Evolutionary conservation across 2,888 invertebrate genomes (phyloP).

Genomic region (Polydrusus tereticollis): DNA sequence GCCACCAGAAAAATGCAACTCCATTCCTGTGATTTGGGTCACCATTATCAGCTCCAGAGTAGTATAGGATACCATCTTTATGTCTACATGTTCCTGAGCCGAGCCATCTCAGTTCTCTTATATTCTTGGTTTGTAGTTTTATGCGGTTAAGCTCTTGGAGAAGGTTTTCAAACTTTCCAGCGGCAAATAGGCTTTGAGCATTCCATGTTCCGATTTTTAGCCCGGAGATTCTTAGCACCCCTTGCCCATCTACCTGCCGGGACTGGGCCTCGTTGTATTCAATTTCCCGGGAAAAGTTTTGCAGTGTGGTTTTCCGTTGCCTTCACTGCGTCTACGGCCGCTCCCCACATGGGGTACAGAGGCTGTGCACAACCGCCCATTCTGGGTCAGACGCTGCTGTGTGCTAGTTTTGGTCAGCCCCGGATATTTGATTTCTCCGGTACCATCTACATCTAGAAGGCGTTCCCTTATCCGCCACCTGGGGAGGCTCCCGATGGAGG

Average conservation of each 20-base stretch:
- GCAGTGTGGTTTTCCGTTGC: too few relatives aligned
- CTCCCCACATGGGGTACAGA: too few relatives aligned
- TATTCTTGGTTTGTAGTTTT: background rate
- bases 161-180: conserved; percentile 4
- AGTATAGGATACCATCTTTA: background rate
- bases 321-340: too few relatives aligned
- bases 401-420: too few relatives aligned
- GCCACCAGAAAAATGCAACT: background rate
- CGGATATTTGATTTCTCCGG: too few relatives aligned
- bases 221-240: background rate
- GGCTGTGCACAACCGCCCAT: too few relatives aligned
- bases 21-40: background rate
- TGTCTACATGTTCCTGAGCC: conserved; percentile 21
- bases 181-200: conserved; percentile 36
- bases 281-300: too few relatives aligned
- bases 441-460: too few relatives aligned
- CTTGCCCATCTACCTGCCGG: background rate
- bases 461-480: too few relatives aligned
- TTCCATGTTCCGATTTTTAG: conserved; percentile 38
- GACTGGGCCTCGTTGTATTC: too few relatives aligned
- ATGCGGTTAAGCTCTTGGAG: conserved; percentile 29
- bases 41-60: background rate
- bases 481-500: too few relatives aligned
- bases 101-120: conserved; percentile 40
- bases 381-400: too few relatives aligned